These are phyloP conservation scores for Drosophila fulvimacula DNA, from an alignment of 2,888 invertebrate species.

Conservation along the genomic window DNA sequence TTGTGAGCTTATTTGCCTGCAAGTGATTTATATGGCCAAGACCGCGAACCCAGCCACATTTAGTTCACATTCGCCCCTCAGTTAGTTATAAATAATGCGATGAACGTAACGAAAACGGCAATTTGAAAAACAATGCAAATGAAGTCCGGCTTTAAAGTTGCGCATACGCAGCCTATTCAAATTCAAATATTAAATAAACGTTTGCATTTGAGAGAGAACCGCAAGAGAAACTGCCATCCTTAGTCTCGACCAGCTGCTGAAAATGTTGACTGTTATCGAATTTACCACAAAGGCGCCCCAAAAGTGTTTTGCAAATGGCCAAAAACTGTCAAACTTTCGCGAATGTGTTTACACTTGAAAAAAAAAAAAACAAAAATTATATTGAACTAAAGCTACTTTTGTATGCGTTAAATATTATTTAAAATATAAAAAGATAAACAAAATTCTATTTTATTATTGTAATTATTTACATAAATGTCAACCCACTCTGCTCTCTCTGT, in stretches of 20 bases:
- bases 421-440: too few relatives aligned
- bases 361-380: background rate
- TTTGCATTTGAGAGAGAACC: slow-evolving; percentile 14
- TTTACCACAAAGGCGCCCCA: slow-evolving; percentile 43
- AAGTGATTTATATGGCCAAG: slow-evolving; percentile 71
- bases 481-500: background rate
- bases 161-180: slow-evolving; percentile 33
- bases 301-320: slow-evolving; percentile 55
- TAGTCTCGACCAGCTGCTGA: slow-evolving; percentile 20
- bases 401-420: background rate
- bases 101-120: slow-evolving; percentile 17
- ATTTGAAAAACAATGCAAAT: slow-evolving; percentile 43
- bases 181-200: slow-evolving; percentile 35
- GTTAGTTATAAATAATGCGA: slow-evolving; percentile 60
- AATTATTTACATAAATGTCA: too few relatives aligned
- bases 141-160: slow-evolving; percentile 36
- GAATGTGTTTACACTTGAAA: slow-evolving; percentile 25
- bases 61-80: slow-evolving; percentile 32
- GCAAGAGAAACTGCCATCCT: slow-evolving; percentile 12
- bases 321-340: slow-evolving; percentile 42
- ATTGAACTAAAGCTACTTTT: background rate
- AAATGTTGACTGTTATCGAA: slow-evolving; percentile 45
- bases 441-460: background rate
- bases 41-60: slow-evolving; percentile 55
- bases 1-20: slow-evolving; percentile 66